Evolutionary conservation across 2,888 invertebrate genomes (phyloP).

Genomic region (Lasioglossum marginatum): DNA sequence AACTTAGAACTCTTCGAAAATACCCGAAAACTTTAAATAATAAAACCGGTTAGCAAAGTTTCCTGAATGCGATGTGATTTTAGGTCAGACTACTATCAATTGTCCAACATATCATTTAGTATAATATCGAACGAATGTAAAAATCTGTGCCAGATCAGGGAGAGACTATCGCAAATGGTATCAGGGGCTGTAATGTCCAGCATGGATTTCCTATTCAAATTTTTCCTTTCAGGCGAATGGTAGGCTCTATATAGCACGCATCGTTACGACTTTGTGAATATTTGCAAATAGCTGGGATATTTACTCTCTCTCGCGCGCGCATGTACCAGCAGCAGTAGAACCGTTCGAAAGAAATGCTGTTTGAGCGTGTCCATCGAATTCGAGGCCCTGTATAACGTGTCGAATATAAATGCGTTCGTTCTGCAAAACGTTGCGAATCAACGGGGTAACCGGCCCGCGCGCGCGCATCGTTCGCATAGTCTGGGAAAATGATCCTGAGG

Average conservation of each 20-base stretch:
- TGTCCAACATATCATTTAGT: not conserved
- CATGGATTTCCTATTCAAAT: conserved; percentile 8
- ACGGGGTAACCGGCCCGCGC: conserved; percentile 21
- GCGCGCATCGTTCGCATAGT: conserved; percentile 1
- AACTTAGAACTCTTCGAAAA: not conserved
- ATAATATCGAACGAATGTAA: conserved; percentile 2
- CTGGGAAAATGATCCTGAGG: conserved; percentile 40
- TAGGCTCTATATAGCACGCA: conserved; percentile 31
- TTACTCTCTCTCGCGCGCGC: conserved; percentile 30
- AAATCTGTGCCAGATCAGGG: conserved; percentile 5
- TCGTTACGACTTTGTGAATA: conserved; percentile 54
- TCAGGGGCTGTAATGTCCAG: conserved; percentile 8
- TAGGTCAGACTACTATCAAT: not conserved
- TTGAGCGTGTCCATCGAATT: conserved; percentile 47
- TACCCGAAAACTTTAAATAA: not conserved
- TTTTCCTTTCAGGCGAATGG: conserved; percentile 28
- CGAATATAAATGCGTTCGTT: conserved; percentile 56
- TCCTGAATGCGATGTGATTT: not conserved
- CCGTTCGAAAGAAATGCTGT: conserved; percentile 59
- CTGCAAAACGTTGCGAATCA: conserved; percentile 58
- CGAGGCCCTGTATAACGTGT: conserved; percentile 45
- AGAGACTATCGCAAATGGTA: conserved; percentile 16
- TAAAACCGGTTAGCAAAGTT: not conserved
- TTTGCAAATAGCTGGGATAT: conserved; percentile 58
- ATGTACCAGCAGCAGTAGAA: conserved; percentile 18